Conservation (phyloP, 2,797 vertebrate species). For the Urophycis tenuis region DNA sequence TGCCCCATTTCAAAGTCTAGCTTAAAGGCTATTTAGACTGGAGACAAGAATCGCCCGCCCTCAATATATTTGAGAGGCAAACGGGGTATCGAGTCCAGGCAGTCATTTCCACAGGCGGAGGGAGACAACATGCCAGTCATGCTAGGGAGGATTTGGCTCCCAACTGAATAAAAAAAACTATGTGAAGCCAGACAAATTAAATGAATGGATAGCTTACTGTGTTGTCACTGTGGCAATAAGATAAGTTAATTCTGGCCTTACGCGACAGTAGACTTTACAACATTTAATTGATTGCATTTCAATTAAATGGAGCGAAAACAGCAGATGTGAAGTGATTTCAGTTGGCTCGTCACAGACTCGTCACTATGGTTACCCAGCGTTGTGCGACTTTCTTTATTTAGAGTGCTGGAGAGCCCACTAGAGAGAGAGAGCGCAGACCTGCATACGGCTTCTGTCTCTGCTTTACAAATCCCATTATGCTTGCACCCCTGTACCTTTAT, state of each 20-base stretch:
- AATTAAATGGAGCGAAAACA: neutral
- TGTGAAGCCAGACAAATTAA: neutral
- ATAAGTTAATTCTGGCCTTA: neutral
- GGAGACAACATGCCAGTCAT: neutral
- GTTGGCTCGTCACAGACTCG: neutral
- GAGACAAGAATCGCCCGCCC: neutral
- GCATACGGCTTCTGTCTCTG: neutral
- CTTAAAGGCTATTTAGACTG: neutral
- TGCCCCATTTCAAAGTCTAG: neutral
- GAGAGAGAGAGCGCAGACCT: neutral
- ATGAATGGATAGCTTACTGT: neutral
- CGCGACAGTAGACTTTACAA: neutral
- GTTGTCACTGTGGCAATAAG: neutral
- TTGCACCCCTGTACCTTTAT: neutral
- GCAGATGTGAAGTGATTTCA: neutral
- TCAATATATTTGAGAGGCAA: neutral
- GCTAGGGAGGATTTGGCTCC: neutral
- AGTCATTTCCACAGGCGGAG: neutral
- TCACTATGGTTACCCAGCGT: neutral
- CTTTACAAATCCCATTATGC: neutral
- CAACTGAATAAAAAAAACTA: neutral
- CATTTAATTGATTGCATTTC: neutral
- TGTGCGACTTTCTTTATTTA: neutral
- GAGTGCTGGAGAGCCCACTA: neutral
- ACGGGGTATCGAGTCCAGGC: neutral